Evolutionary conservation across 2,113 vertebrate species (phyloP), one percentile per base, ranked within the genome.

Genomic region (Charadrius vociferus): DNA sequence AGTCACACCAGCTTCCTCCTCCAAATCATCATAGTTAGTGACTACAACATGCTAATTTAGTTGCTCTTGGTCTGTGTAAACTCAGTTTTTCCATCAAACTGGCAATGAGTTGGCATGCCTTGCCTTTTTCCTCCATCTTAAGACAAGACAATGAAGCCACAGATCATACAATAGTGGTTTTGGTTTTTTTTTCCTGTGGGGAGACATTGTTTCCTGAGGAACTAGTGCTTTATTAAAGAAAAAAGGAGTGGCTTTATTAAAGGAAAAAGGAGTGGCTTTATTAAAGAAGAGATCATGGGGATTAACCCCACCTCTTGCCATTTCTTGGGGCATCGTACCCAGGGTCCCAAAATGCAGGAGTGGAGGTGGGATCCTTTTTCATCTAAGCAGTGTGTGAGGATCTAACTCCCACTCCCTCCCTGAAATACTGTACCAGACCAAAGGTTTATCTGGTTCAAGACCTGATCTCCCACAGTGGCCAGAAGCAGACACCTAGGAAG

Each of bases 31-130:
- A 10, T 6, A 47, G 36, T 62, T 56, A 74, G 87, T 71, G 30
- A 90, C 61, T 84, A 19, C 39, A 97, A 11, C 21, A 41, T 14
- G 47, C 41, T 87, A 67, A 61, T 49, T 93, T 30, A 59, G 41
- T 85, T 87, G 59, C 10, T 75, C 34, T 61, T 55, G 18, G 43
- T 61, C 20, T 47, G 20, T 26, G 32, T 50, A 91, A 88, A 80
- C 49, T 94, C 73, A 94, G 27, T 88, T 96, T 95, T 95, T 90
- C 84, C 52, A 29, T 79, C 66, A 70, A 94, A 86, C 45, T 61
- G 71, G n/a, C 41, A 83, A 52, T 43, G 26, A 86, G 12, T 58
- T 96, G 94, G 67, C 81, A 91, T 0, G 8, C 36, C 27, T 91
- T 78, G 39, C 30, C 52, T 86, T 93, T 55, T 78, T 41, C 68